Evolutionary conservation across 1,140 invertebrate genomes (phyloP).

Genomic region (Chrysopa pallens): DNA sequence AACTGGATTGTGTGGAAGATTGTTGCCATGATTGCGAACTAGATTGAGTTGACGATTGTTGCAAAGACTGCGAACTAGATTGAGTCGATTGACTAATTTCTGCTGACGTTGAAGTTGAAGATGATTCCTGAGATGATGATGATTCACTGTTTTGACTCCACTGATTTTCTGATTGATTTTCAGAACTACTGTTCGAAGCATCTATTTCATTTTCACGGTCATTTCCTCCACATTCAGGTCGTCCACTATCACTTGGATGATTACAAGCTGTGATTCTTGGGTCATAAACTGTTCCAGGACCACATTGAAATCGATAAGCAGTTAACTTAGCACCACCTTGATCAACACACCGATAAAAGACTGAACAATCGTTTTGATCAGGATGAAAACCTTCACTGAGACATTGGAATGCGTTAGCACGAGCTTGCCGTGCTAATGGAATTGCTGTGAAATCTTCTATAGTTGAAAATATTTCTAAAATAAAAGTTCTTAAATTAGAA

Average conservation of each 20-base stretch:
- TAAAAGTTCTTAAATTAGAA: too few relatives aligned
- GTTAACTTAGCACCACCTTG: slow-evolving; percentile 3
- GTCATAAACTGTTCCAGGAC: slow-evolving; percentile 50
- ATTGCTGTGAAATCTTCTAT: too few relatives aligned
- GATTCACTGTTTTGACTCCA: background rate
- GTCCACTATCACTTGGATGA: slow-evolving; percentile 38
- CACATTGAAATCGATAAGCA: slow-evolving; percentile 44
- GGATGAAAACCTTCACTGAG: slow-evolving; percentile 15
- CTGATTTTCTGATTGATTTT: background rate
- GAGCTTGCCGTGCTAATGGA: too few relatives aligned
- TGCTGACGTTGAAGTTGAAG: background rate
- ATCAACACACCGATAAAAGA: slow-evolving; percentile 14
- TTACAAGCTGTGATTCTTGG: slow-evolving; percentile 42
- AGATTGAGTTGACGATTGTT: background rate
- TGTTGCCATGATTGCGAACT: background rate
- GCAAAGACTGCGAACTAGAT: background rate
- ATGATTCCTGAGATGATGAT: background rate
- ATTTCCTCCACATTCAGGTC: slow-evolving; percentile 29
- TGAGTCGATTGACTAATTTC: background rate
- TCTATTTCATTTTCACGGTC: slow-evolving; percentile 12
- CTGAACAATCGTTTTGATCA: slow-evolving; percentile 13
- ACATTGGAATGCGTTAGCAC: slow-evolving; percentile 1
- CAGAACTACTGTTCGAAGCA: slow-evolving; percentile 1
- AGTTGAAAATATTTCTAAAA: too few relatives aligned
- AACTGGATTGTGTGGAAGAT: background rate